These are phyloP conservation scores for Acrocephalus scirpaceus DNA, from an alignment of 2,797 vertebrate species.

Conservation along the genomic window DNA sequence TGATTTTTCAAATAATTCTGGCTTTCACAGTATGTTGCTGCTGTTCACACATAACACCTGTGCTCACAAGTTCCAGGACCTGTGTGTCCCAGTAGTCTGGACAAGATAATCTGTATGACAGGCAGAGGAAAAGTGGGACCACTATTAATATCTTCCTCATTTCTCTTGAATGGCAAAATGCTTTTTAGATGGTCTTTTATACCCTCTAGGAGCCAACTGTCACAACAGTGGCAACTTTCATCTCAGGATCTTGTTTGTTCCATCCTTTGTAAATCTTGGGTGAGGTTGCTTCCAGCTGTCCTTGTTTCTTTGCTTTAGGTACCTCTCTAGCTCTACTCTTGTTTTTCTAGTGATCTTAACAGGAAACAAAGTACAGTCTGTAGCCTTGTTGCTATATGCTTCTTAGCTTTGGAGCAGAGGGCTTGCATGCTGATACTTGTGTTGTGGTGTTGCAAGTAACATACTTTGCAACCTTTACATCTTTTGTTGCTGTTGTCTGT, in stretches of 20 bases:
- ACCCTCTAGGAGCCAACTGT: background rate
- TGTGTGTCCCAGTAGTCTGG: background rate
- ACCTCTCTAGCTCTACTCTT: background rate
- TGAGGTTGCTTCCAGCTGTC: background rate
- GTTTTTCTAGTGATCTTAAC: background rate
- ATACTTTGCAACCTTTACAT: background rate
- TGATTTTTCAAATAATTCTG: background rate
- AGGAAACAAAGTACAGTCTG: background rate
- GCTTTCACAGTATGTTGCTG: background rate
- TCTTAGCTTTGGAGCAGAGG: background rate
- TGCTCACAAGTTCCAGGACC: background rate
- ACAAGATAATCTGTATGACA: background rate
- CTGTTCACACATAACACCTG: accelerated
- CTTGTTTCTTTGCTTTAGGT: background rate
- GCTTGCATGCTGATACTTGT: background rate
- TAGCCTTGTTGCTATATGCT: background rate
- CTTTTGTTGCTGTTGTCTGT: background rate
- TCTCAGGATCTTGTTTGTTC: background rate
- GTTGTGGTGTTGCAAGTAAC: background rate
- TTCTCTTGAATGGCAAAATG: background rate
- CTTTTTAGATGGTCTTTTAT: background rate
- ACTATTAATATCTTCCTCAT: background rate
- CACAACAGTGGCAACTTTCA: background rate
- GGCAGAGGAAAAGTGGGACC: background rate
- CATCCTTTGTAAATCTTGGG: background rate